phyloP scores from a whole-genome alignment of 2,888 invertebrate species.

The Diarsia dahlii region DNA sequence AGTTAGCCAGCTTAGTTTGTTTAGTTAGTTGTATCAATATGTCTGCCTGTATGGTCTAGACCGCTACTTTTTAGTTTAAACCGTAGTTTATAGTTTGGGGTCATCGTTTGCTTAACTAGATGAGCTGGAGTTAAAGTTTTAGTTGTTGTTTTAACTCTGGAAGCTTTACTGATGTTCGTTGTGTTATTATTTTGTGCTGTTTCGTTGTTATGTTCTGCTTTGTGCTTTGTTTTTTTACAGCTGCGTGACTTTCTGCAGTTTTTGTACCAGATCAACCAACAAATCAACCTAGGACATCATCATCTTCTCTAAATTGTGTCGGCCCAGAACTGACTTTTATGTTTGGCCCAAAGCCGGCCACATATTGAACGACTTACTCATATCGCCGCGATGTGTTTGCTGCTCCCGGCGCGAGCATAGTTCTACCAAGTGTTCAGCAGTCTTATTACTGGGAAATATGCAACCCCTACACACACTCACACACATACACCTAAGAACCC shows the following conservation, averaged over 20 bases:
- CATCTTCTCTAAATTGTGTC: background rate
- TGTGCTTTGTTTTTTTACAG: background rate
- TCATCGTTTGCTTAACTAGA: conserved; percentile 34
- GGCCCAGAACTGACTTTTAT: background rate
- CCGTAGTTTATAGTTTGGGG: conserved; percentile 25
- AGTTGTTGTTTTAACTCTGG: background rate
- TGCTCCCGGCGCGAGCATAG: background rate
- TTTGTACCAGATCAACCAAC: background rate
- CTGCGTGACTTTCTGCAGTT: background rate
- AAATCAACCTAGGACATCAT: background rate
- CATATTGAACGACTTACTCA: background rate
- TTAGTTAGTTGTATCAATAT: conserved; percentile 27
- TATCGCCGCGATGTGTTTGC: background rate
- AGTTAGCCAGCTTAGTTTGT: conserved; percentile 18
- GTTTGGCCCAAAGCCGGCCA: background rate
- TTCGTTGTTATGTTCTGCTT: background rate
- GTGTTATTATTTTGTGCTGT: background rate
- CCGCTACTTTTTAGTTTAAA: conserved; percentile 39
- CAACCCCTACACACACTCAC: too few relatives aligned
- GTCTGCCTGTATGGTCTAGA: conserved; percentile 32
- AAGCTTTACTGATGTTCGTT: background rate
- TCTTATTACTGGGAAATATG: background rate
- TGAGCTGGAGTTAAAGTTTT: conserved; percentile 14
- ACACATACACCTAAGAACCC: too few relatives aligned
- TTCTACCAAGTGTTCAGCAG: background rate